A percentile compares a stretch with the other conserved stretches of the same genome.
These are phyloP conservation scores for Antitype chi DNA, from an alignment of 2,888 invertebrate genomes.

Conservation along the genomic window DNA sequence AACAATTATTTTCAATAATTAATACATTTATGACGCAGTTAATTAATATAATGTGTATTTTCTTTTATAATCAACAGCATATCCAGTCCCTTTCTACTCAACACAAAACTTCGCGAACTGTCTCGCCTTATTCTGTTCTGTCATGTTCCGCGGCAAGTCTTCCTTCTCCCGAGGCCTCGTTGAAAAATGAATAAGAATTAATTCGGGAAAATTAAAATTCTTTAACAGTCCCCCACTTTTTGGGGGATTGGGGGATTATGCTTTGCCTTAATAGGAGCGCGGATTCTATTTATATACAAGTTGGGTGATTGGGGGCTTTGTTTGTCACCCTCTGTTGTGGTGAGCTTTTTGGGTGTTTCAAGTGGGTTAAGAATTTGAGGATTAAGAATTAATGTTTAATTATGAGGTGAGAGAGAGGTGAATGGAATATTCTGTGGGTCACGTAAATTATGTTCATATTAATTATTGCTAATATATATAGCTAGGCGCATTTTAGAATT, in stretches of 20 bases:
- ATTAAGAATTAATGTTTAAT: slow-evolving; percentile 41
- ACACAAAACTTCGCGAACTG: background rate
- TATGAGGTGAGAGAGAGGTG: slow-evolving; percentile 5
- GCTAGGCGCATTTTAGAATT: background rate
- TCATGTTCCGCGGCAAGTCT: slow-evolving; percentile 39
- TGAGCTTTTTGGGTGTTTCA: slow-evolving; percentile 20
- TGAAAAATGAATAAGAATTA: slow-evolving; percentile 80
- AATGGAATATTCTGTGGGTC: slow-evolving; percentile 1
- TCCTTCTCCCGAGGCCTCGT: slow-evolving; percentile 61
- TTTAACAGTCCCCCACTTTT: slow-evolving; percentile 69
- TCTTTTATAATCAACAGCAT: background rate
- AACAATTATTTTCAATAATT: background rate
- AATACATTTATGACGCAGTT: background rate
- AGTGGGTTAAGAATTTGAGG: slow-evolving; percentile 35
- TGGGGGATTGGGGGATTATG: slow-evolving; percentile 63
- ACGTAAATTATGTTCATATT: background rate
- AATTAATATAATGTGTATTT: background rate
- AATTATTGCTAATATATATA: background rate
- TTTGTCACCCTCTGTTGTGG: slow-evolving; percentile 25
- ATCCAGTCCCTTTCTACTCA: background rate
- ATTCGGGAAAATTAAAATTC: slow-evolving; percentile 79
- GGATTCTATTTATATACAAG: slow-evolving; percentile 50
- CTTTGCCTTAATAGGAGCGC: slow-evolving; percentile 51
- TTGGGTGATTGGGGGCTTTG: slow-evolving; percentile 46
- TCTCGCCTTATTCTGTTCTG: slow-evolving; percentile 50